These are phyloP conservation scores for Megatriorchis doriae DNA, from an alignment of 2,113 vertebrate genomes.

Conservation along the genomic window DNA sequence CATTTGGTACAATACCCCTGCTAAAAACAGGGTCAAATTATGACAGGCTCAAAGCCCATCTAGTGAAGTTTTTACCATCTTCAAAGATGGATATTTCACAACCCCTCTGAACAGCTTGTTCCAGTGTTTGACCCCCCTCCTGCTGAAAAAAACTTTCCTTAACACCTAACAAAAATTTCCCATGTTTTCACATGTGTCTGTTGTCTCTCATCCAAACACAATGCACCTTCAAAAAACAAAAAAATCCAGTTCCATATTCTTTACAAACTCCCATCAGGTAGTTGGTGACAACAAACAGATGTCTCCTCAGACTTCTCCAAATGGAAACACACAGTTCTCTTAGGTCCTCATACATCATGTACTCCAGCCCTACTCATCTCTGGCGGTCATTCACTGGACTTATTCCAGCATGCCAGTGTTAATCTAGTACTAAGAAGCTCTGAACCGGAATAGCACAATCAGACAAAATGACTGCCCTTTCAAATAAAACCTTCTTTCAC, in stretches of 20 bases:
- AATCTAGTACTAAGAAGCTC: not conserved
- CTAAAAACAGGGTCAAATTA: not conserved
- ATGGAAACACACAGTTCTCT: not conserved
- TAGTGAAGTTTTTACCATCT: not conserved
- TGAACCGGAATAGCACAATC: not conserved
- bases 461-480: not conserved
- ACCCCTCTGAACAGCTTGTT: not conserved
- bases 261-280: not conserved
- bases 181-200: not conserved
- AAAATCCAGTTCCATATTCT: not conserved
- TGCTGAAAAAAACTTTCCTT: not conserved
- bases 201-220: not conserved
- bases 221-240: not conserved
- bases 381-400: not conserved
- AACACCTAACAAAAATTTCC: not conserved
- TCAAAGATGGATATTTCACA: not conserved
- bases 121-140: fast-evolving
- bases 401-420: not conserved
- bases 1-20: not conserved
- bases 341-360: not conserved
- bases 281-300: not conserved
- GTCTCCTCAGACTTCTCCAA: not conserved
- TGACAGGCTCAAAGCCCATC: not conserved
- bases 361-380: not conserved
- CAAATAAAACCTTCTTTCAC: not conserved